A percentile compares a stretch with the other conserved stretches of the same genome.
Conservation (phyloP, 1,140 invertebrate genomes). For the Centruroides sculpturatus region DNA sequence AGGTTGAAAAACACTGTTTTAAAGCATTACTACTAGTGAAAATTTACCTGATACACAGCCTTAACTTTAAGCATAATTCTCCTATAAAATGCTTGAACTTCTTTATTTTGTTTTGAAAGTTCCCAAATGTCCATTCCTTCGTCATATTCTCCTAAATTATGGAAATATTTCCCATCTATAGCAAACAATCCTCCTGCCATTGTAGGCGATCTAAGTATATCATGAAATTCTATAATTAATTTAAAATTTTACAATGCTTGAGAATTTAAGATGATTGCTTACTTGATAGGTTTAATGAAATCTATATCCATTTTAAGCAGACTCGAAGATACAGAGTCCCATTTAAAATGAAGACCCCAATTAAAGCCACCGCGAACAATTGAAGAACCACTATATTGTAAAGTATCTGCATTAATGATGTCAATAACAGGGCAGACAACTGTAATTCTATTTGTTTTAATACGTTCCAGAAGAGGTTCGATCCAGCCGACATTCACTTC, state of each 20-base stretch:
- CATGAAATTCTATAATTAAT: neutral
- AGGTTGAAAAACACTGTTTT: no score
- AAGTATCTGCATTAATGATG: constrained; percentile 93
- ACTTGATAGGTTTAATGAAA: constrained; percentile 70
- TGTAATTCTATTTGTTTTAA: constrained; percentile 44
- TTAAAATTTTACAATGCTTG: neutral
- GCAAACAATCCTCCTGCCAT: constrained; percentile 97
- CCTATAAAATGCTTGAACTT: constrained; percentile 30
- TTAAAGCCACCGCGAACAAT: constrained; percentile 63
- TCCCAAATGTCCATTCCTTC: constrained; percentile 84
- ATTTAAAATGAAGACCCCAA: constrained; percentile 91
- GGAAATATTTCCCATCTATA: constrained; percentile 76
- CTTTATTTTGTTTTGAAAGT: constrained; percentile 40
- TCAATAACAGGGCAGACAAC: constrained; percentile 88
- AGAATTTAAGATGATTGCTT: constrained; percentile 11
- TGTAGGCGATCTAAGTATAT: constrained; percentile 51
- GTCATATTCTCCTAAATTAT: constrained; percentile 79
- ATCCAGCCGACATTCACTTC: constrained; percentile 88
- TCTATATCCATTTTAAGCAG: constrained; percentile 48
- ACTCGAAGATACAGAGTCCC: constrained; percentile 68
- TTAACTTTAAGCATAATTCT: constrained; percentile 19
- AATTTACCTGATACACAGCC: neutral
- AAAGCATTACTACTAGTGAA: no score
- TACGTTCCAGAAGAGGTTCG: constrained; percentile 61
- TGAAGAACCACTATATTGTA: constrained; percentile 71